Conservation (phyloP, 1,140 invertebrate genomes). For the Copidosoma floridanum region DNA sequence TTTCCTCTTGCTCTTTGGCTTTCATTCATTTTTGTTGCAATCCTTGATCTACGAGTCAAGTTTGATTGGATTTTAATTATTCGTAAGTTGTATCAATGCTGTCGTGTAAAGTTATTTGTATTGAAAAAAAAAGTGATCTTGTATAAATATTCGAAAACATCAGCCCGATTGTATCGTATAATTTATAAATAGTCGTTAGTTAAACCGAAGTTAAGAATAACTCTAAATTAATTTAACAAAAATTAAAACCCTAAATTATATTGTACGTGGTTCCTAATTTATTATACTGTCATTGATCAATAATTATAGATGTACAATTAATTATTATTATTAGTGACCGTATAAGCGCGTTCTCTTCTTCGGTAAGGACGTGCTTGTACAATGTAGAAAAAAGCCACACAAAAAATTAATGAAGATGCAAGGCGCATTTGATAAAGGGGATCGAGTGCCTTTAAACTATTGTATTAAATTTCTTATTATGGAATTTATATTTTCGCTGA, state of each 20-base stretch:
- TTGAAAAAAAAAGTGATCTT: conserved; percentile 18
- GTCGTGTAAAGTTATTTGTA: no score
- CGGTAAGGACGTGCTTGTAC: conserved; percentile 31
- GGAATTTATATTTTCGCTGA: conserved; percentile 27
- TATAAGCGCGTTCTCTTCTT: conserved; percentile 31
- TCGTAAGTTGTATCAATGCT: no score
- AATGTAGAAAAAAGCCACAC: conserved; percentile 6
- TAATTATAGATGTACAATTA: conserved; percentile 24
- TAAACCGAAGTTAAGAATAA: conserved; percentile 43
- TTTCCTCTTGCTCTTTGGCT: background rate
- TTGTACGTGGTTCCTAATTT: conserved; percentile 57
- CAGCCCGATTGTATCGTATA: conserved; percentile 37
- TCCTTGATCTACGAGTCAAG: no score
- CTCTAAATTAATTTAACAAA: conserved; percentile 50
- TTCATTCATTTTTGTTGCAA: background rate
- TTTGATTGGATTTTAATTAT: no score
- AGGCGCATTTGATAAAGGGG: conserved; percentile 26
- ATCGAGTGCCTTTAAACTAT: conserved; percentile 29
- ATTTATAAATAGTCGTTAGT: conserved; percentile 50
- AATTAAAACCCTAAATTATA: conserved; percentile 41
- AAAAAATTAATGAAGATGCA: conserved; percentile 18
- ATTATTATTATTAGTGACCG: conserved; percentile 33
- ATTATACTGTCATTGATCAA: conserved; percentile 38
- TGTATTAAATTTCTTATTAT: conserved; percentile 28
- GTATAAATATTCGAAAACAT: conserved; percentile 14